Evolutionary conservation across 1,140 invertebrate species (phyloP), one percentile per base, ranked within the genome.

Genomic region (Aphidius gifuensis): DNA sequence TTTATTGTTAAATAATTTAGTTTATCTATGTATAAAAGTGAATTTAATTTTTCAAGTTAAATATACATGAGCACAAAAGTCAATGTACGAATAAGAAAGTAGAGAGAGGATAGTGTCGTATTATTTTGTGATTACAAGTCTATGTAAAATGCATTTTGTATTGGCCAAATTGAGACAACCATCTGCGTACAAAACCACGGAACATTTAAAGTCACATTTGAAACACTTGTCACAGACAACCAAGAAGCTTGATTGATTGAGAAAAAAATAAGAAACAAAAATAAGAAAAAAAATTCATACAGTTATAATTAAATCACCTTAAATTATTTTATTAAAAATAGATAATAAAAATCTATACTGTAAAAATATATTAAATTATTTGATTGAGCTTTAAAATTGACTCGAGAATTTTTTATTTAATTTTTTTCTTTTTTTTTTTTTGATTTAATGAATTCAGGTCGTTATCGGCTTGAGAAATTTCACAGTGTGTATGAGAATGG

Each of bases 401-500:
- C 62, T 68, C 49, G 7, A 9, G 9, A 32, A 38, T 47, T 44
- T 47, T 45, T 58, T 11, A n/a, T 11, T 21, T 58, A n/a, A 46
- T 6, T 9, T 38, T 23, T 46, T 9, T 32, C 16, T 6, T 43
- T 43, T 48, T 43, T 32, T 50, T 43, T n/a, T 42, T 51, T 9
- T 9, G 48, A 61, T 46, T 56, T 61, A 11, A 23, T 38, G 23
- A 32, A 61, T 55, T 61, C 53, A 50, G 66, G 65, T 74, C 68
- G 70, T 75, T 73, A 73, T 72, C 73, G 66, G 47, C 4, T 38
- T 61, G 8, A 60, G 58, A 59, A 66, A 70, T 69, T 61, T 51
- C 48, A 57, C 44, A 42, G 39, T 62, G 61, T 59, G 11, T 46
- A 32, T 47, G 23, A 32, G 23, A 32, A 46, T 4, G 59, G 50